Evolutionary conservation across 2,888 invertebrate species (phyloP).

Genomic region (Eustalomyia histrio): DNA sequence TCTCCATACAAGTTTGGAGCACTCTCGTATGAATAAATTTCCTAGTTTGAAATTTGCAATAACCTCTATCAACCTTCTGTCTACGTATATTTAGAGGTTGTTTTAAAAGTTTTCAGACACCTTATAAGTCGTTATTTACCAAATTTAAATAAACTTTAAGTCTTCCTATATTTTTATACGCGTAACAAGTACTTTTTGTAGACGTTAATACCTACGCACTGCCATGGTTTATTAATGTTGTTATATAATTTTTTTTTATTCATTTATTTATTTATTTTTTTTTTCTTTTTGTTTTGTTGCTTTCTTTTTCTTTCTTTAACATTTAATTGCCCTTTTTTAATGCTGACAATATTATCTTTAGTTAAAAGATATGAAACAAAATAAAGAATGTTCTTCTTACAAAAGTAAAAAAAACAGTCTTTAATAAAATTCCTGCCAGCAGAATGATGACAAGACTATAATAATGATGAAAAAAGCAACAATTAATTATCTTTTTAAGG

Average conservation of each 20-base stretch:
- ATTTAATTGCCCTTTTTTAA: conserved; percentile 45
- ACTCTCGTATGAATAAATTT: too few species aligned
- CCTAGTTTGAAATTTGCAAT: too few species aligned
- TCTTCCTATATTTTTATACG: background rate
- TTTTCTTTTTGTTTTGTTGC: background rate
- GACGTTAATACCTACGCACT: conserved; percentile 38
- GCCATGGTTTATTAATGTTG: conserved; percentile 28
- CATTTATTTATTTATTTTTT: too few species aligned
- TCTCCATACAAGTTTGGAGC: too few species aligned
- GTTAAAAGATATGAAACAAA: conserved; percentile 35
- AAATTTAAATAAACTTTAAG: background rate
- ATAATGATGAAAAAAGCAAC: conserved; percentile 39
- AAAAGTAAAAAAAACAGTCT: conserved; percentile 9
- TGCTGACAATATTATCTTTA: conserved; percentile 42
- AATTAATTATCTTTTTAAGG: conserved; percentile 34
- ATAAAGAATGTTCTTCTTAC: conserved; percentile 8
- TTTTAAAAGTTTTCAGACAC: too few species aligned
- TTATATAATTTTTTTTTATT: conserved; percentile 27
- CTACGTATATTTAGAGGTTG: too few species aligned
- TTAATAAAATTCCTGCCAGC: conserved; percentile 25
- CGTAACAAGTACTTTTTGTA: conserved; percentile 36
- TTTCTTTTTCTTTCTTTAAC: conserved; percentile 18
- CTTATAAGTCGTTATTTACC: background rate
- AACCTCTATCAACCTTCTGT: too few species aligned
- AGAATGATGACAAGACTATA: conserved; percentile 35